Percentiles rank a stretch among this genome's conserved stretches.
Evolutionary conservation across 2,113 vertebrate species (phyloP).

Genomic region (Puntigrus tetrazona): DNA sequence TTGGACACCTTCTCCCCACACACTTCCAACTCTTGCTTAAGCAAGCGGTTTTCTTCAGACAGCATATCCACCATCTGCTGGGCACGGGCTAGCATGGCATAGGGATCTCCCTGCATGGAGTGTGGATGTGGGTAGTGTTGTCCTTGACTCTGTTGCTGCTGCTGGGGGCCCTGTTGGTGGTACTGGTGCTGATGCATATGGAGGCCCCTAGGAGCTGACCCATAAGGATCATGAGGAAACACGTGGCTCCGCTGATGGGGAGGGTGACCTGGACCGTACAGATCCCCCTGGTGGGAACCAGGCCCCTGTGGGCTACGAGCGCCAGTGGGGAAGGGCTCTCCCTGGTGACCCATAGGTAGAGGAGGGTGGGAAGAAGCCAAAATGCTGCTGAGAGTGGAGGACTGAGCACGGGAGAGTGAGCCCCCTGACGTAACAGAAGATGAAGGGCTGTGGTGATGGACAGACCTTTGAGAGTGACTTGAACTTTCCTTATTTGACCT

Average conservation of each 20-base stretch:
- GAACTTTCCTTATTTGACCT: slow-evolving; percentile 88
- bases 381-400: slow-evolving; percentile 83
- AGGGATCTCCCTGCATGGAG: slow-evolving; percentile 83
- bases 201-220: slow-evolving; percentile 82
- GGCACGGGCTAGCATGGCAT: slow-evolving; percentile 87
- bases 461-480: slow-evolving; percentile 76
- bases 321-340: slow-evolving; percentile 69
- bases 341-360: slow-evolving; percentile 65
- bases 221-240: slow-evolving; percentile 80
- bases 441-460: slow-evolving; percentile 93
- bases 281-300: slow-evolving; percentile 76
- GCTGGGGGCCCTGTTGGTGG: slow-evolving; percentile 57
- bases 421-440: slow-evolving; percentile 92
- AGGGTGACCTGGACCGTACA: slow-evolving; percentile 69
- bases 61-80: slow-evolving; percentile 96
- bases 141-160: slow-evolving; percentile 61
- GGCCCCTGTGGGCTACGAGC: slow-evolving; percentile 74
- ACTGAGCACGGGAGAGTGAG: slow-evolving; percentile 89
- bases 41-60: slow-evolving; percentile 88
- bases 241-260: slow-evolving; percentile 70
- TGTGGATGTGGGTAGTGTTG: slow-evolving; percentile 62
- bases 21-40: slow-evolving; percentile 90
- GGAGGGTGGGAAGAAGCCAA: slow-evolving; percentile 75
- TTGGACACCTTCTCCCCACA: slow-evolving; percentile 93
- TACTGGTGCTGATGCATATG: slow-evolving; percentile 77